Evolutionary conservation across 2,888 invertebrate genomes (phyloP).

Genomic region (Heliconius ismenius): DNA sequence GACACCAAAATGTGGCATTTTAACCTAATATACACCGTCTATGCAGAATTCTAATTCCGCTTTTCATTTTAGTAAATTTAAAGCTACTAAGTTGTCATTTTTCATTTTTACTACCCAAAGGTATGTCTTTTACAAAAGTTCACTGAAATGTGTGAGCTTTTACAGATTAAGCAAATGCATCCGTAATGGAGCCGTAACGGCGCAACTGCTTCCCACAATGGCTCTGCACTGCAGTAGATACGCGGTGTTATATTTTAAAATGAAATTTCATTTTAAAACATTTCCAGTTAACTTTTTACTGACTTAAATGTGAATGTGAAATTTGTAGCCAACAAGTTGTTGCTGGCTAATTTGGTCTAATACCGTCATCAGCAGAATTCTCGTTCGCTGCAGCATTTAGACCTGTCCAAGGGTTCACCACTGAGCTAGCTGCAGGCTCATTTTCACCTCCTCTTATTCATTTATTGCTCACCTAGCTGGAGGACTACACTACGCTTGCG

Average conservation of each 20-base stretch:
- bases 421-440: too few species aligned
- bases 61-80: not conserved
- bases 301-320: not conserved
- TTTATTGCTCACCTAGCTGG: not conserved
- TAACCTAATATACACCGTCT: not conserved
- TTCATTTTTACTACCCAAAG: slow-evolving; percentile 5
- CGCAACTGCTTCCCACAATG: slow-evolving; percentile 17
- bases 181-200: slow-evolving; percentile 19
- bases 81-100: slow-evolving; percentile 13
- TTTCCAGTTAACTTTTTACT: slow-evolving; percentile 4
- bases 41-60: not conserved
- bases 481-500: not conserved
- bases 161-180: slow-evolving; percentile 27
- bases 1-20: too few species aligned
- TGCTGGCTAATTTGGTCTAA: not conserved
- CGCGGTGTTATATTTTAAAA: slow-evolving; percentile 18
- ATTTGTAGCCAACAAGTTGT: not conserved
- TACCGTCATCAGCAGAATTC: too few species aligned
- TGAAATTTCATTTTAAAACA: slow-evolving; percentile 12
- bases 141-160: slow-evolving; percentile 21
- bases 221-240: slow-evolving; percentile 34
- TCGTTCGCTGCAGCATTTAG: too few species aligned
- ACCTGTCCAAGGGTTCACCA: too few species aligned
- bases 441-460: not conserved
- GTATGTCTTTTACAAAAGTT: slow-evolving; percentile 12